Conservation (phyloP, 2,797 vertebrate species). For the Pogoniulus pusillus region DNA sequence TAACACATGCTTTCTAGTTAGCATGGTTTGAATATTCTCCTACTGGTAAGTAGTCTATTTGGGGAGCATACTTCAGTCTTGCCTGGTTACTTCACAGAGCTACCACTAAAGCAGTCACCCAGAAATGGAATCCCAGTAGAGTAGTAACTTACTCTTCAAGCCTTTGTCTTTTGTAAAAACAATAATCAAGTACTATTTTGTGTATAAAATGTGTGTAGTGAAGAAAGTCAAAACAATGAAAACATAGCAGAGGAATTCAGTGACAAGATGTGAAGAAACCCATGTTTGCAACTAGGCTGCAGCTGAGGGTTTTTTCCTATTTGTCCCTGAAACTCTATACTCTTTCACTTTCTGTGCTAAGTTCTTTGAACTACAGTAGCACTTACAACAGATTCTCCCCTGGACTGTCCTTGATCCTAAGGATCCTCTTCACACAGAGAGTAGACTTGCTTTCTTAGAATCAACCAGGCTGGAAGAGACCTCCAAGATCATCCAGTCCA, state of each 20-base stretch:
- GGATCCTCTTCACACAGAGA: neutral
- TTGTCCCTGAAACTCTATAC: neutral
- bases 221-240: neutral
- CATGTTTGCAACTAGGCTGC: neutral
- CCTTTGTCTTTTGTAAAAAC: neutral
- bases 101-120: neutral
- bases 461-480: no score
- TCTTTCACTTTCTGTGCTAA: neutral
- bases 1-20: neutral
- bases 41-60: slow-evolving; percentile 55
- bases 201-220: fast-evolving
- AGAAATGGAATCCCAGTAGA: neutral
- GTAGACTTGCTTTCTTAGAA: neutral
- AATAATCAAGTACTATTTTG: neutral
- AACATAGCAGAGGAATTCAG: neutral
- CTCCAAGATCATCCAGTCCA: no score
- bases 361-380: neutral
- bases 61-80: slow-evolving; percentile 21
- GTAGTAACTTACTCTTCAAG: neutral
- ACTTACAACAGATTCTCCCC: neutral
- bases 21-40: slow-evolving; percentile 56
- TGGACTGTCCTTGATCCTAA: neutral
- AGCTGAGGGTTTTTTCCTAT: neutral
- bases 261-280: neutral
- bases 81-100: neutral